These are phyloP conservation scores for Cryptotis parvus DNA, from an alignment of 2,113 vertebrate species.

Conservation along the genomic window DNA sequence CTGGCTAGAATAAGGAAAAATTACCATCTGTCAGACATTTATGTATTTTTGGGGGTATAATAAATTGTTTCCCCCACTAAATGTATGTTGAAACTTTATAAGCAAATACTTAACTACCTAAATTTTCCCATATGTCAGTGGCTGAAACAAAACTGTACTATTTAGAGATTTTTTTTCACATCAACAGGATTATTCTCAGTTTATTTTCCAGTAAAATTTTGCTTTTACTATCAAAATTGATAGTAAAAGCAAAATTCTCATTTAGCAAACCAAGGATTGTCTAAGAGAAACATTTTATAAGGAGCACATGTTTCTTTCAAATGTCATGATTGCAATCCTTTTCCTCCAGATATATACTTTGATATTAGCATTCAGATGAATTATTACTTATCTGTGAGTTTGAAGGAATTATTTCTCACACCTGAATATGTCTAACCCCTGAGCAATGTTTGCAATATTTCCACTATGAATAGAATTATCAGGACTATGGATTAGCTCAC, in stretches of 20 bases:
- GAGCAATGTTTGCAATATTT: neutral
- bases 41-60: constrained; percentile 73
- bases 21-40: constrained; percentile 80
- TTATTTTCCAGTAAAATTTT: constrained; percentile 52
- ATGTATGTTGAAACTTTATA: constrained; percentile 82
- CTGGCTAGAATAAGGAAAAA: constrained; percentile 66
- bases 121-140: constrained; percentile 81
- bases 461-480: neutral
- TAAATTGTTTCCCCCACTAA: constrained; percentile 84
- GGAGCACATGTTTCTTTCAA: neutral
- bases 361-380: neutral
- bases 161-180: constrained; percentile 70
- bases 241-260: no score
- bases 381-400: neutral
- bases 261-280: constrained; percentile 18
- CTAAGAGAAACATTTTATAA: neutral
- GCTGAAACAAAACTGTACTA: constrained; percentile 70
- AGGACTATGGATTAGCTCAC: no score
- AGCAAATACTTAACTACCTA: constrained; percentile 80
- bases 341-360: constrained; percentile 11
- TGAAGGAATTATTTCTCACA: constrained; percentile 14
- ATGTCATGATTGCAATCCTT: neutral
- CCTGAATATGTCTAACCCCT: neutral
- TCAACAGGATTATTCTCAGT: constrained; percentile 15
- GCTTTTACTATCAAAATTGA: neutral